Evolutionary conservation across 64 coral and sea anemone species (phyloP).

Genomic region (Pocillopora verrucosa): DNA sequence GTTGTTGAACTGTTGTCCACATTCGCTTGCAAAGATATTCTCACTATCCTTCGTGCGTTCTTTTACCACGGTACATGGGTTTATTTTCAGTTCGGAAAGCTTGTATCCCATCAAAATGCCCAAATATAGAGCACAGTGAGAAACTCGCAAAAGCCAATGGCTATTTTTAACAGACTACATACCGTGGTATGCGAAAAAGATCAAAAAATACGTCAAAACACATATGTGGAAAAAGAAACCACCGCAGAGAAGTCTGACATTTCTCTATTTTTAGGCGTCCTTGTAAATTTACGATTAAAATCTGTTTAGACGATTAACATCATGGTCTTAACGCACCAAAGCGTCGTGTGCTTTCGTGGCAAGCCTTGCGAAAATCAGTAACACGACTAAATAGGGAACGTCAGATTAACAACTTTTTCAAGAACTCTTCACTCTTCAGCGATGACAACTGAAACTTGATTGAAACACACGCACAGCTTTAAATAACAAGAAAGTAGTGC

Average conservation of each 20-base stretch:
- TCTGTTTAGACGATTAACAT: neutral
- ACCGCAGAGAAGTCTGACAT: too few species aligned
- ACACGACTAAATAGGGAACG: neutral
- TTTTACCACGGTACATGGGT: neutral
- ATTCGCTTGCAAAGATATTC: too few species aligned
- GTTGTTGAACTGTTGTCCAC: too few species aligned
- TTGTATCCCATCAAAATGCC: neutral
- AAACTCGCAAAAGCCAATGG: neutral
- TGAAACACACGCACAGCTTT: neutral
- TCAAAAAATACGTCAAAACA: neutral
- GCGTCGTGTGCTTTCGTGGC: neutral
- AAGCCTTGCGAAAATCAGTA: neutral
- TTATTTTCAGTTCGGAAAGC: neutral
- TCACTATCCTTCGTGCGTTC: neutral
- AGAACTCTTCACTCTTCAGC: constrained; percentile 2
- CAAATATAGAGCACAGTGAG: neutral
- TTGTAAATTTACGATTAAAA: neutral
- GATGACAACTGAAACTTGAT: constrained; percentile 4
- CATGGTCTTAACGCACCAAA: too few species aligned
- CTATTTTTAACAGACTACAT: constrained; percentile 8
- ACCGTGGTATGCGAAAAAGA: constrained; percentile 8
- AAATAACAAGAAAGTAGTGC: constrained; percentile 24
- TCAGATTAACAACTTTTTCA: constrained; percentile 16
- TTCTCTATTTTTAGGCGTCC: too few species aligned
- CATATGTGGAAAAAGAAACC: neutral